Evolutionary conservation across 2,888 invertebrate genomes (phyloP), one percentile per base, ranked within the genome.

Genomic region (Conistra vaccinii): DNA sequence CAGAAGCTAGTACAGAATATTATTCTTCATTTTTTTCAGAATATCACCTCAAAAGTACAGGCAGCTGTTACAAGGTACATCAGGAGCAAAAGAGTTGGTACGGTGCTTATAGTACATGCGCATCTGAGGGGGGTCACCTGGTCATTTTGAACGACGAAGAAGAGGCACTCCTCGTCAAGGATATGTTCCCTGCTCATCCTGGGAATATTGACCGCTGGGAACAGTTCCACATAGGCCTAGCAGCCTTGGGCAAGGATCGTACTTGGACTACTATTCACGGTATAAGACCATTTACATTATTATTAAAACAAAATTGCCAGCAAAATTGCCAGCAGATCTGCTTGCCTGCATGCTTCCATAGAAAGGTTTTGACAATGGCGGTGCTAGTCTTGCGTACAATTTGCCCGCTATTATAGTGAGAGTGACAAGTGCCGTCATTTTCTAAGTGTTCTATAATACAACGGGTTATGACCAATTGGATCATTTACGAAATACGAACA

Each of bases 11-110:
- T 35, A 35, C 9, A 35, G 35, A 35, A 7, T 35, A 35, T 7
- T 35, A 1, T 2, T 42, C 17, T 39, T 10, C 9, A 9, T 5
- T 10, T 4, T 20, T 80, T 83, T 10, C 68, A 80, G 80, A 62
- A n/a, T 80, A 80, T 51, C 55, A 42, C 7, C 29, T 71, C 3
- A 57, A 79, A 14, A 66, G 6, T 53, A 72, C 80, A 32, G 79
- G 84, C 26, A 83, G 72, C 39, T 81, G 84, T 57, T 81, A 81
- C 51, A 81, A 83, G 35, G 9, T 71, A 1, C 79, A 80, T 32
- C 7, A 0, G 1, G 60, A 65, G 1, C 7, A 17, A 3, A 29
- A 51, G 9, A 17, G 32, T 0, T 80, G 80, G 80, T 1, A n/a
- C 1, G 48, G 58, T 3, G 80, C 80, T 6, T 69, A 71, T 57